These are phyloP conservation scores for Plebejus melissa DNA, from an alignment of 2,888 invertebrate species.

Conservation along the genomic window DNA sequence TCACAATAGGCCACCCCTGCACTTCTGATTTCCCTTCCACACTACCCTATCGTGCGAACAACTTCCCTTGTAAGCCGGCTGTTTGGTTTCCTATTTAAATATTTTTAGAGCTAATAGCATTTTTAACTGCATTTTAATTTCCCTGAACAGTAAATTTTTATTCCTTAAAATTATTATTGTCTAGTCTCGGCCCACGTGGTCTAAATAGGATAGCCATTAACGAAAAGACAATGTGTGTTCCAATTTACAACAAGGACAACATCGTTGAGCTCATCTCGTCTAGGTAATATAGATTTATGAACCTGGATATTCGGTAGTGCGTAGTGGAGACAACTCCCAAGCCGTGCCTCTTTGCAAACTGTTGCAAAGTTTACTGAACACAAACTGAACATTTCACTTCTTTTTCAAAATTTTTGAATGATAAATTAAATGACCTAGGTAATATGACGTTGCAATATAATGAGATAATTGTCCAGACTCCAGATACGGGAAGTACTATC, in stretches of 20 bases:
- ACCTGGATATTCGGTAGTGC: slow-evolving; percentile 8
- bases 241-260: slow-evolving; percentile 5
- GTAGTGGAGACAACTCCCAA: not conserved
- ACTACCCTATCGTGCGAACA: slow-evolving; percentile 15
- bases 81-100: slow-evolving; percentile 15
- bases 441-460: not conserved
- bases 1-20: slow-evolving; percentile 24
- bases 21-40: slow-evolving; percentile 2
- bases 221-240: slow-evolving; percentile 6
- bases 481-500: not conserved
- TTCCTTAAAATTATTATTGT: not conserved
- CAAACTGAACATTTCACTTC: not conserved
- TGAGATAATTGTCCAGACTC: not conserved
- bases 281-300: slow-evolving; percentile 11
- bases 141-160: not conserved
- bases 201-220: not conserved
- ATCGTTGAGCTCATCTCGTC: slow-evolving; percentile 13
- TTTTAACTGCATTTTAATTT: not conserved
- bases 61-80: slow-evolving; percentile 5
- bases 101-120: not conserved
- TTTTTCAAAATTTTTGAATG: not conserved
- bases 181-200: not conserved
- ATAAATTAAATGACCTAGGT: not conserved
- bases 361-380: not conserved
- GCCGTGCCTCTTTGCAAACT: not conserved